Conservation (phyloP, 2,888 invertebrate genomes). For the Drosophila kokeensis region DNA sequence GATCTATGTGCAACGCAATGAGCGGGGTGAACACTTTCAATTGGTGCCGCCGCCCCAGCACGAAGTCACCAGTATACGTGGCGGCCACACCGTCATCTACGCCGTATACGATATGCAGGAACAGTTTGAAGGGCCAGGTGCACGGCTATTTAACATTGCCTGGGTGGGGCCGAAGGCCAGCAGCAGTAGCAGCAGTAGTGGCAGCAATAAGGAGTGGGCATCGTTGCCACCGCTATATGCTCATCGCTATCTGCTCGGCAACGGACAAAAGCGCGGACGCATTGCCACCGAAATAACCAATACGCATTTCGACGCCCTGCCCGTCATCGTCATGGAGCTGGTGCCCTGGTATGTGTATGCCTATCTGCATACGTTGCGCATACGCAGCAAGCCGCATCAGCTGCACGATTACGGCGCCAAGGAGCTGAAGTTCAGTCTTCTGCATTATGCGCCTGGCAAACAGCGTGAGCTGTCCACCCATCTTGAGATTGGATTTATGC, state of each 20-base stretch:
- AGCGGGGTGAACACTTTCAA: constrained; percentile 87
- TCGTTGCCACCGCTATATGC: constrained; percentile 90
- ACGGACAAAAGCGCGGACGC: constrained; percentile 96
- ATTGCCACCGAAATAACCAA: constrained; percentile 94
- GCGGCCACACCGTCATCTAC: constrained; percentile 88
- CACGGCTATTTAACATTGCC: constrained; percentile 89
- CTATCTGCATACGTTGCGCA: constrained; percentile 92
- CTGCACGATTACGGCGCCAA: constrained; percentile 44
- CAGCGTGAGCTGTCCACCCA: constrained; percentile 94
- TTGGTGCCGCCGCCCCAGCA: constrained; percentile 88
- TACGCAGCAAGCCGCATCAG: constrained; percentile 50
- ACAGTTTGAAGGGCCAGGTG: constrained; percentile 79
- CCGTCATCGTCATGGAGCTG: constrained; percentile 94
- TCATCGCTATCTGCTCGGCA: constrained; percentile 93
- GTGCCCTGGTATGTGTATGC: constrained; percentile 96
- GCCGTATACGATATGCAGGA: constrained; percentile 90
- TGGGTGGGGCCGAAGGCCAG: constrained; percentile 81
- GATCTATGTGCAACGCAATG: constrained; percentile 92
- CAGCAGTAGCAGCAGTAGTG: constrained; percentile 37
- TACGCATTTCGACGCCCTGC: constrained; percentile 90
- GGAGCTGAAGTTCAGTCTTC: constrained; percentile 86
- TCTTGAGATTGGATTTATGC: constrained; percentile 92
- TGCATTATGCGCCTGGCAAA: constrained; percentile 91
- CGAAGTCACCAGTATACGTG: constrained; percentile 88
- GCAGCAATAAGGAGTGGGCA: constrained; percentile 11